Evolutionary conservation across 2,797 vertebrate species (phyloP).

Genomic region (Catamblyrhynchus diadema): DNA sequence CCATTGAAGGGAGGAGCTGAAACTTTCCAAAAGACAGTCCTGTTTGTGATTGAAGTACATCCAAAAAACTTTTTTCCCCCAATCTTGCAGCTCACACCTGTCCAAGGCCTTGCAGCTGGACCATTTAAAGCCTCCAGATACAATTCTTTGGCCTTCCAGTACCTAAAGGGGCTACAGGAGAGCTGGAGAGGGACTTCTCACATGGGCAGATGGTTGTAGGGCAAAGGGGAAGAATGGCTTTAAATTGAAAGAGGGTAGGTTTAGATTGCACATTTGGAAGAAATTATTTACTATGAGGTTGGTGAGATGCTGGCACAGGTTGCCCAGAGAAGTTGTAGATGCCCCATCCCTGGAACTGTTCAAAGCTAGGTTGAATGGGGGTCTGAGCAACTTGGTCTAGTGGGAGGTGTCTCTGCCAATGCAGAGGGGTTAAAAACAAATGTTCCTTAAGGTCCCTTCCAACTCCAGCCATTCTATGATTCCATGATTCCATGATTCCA

Average conservation of each 20-base stretch:
- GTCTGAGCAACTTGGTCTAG: background rate
- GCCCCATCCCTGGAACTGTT: no score
- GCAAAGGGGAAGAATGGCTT: background rate
- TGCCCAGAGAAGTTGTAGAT: background rate
- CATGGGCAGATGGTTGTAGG: background rate
- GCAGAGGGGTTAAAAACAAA: background rate
- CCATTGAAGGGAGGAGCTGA: background rate
- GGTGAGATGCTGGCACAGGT: background rate
- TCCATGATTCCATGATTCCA: background rate
- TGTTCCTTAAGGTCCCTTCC: background rate
- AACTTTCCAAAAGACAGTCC: background rate
- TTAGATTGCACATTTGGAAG: background rate
- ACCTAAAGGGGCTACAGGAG: background rate
- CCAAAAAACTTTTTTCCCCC: accelerated
- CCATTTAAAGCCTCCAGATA: background rate
- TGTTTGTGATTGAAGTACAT: background rate
- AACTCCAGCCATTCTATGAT: background rate
- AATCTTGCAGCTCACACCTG: background rate
- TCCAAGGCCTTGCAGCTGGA: background rate
- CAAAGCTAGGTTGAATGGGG: background rate
- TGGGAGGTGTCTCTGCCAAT: background rate
- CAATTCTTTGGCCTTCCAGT: background rate
- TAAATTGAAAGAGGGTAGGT: background rate
- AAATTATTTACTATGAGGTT: background rate
- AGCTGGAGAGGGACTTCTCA: background rate